These are phyloP conservation scores for Platysternon megacephalum DNA, from an alignment of 2,113 vertebrate species.

Conservation along the genomic window DNA sequence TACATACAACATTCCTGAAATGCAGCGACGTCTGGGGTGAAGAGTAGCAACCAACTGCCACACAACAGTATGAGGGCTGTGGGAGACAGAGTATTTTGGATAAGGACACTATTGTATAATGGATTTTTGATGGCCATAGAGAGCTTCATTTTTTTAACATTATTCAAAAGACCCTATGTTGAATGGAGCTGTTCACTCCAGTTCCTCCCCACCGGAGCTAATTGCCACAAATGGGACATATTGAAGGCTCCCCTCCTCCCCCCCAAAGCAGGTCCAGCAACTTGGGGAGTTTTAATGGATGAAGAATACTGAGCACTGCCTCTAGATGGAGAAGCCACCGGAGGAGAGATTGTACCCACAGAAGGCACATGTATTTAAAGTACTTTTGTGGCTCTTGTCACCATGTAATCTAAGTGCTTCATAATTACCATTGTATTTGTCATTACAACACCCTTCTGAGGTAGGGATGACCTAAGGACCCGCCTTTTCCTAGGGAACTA, in stretches of 20 bases:
- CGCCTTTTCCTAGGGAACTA: not conserved
- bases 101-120: not conserved
- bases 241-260: fast-evolving
- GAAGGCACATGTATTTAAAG: not conserved
- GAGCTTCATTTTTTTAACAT: not conserved
- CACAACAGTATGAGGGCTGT: not conserved
- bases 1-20: not conserved
- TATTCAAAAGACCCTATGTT: not conserved
- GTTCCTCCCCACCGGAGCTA: not conserved
- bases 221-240: not conserved
- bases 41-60: not conserved
- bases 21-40: not conserved
- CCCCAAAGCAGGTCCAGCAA: not conserved
- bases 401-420: not conserved
- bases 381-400: not conserved
- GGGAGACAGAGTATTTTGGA: not conserved
- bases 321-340: not conserved
- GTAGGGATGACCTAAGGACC: not conserved
- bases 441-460: not conserved
- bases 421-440: not conserved
- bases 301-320: not conserved
- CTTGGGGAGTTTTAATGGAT: not conserved
- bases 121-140: not conserved
- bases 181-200: not conserved
- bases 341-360: not conserved